phyloP scores from a whole-genome alignment of 2,888 invertebrate genomes.

The Agonopterix heracliana region DNA sequence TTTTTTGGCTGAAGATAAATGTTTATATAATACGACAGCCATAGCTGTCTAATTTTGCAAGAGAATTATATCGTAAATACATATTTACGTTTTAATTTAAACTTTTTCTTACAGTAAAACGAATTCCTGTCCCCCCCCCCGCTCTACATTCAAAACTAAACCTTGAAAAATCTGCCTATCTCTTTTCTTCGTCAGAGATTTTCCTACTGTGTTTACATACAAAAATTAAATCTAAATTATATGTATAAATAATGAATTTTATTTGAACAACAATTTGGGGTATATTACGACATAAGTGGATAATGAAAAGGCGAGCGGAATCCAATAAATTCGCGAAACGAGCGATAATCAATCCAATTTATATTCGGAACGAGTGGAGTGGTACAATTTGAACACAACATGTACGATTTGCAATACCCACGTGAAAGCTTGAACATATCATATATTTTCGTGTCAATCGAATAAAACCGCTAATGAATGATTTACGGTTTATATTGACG shows the following conservation, averaged over 20 bases:
- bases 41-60: background rate
- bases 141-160: too few species aligned
- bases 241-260: background rate
- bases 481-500: too few species aligned
- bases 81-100: too few species aligned
- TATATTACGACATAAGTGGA: background rate
- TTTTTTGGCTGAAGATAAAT: constrained; percentile 2
- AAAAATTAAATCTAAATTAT: too few species aligned
- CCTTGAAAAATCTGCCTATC: too few species aligned
- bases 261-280: too few species aligned
- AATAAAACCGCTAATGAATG: background rate
- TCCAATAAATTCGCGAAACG: constrained; percentile 10
- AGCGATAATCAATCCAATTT: constrained; percentile 17
- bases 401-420: too few species aligned
- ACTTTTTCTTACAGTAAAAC: too few species aligned
- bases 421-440: background rate
- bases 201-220: too few species aligned
- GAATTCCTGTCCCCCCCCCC: too few species aligned
- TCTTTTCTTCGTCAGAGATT: too few species aligned
- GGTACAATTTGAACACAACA: constrained; percentile 11
- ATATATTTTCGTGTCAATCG: background rate
- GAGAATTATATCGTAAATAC: background rate
- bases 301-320: constrained; percentile 7
- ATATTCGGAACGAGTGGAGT: constrained; percentile 6
- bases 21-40: constrained; percentile 1